phyloP scores from a whole-genome alignment of 2,797 vertebrate genomes.

The Hoplostethus atlanticus region DNA sequence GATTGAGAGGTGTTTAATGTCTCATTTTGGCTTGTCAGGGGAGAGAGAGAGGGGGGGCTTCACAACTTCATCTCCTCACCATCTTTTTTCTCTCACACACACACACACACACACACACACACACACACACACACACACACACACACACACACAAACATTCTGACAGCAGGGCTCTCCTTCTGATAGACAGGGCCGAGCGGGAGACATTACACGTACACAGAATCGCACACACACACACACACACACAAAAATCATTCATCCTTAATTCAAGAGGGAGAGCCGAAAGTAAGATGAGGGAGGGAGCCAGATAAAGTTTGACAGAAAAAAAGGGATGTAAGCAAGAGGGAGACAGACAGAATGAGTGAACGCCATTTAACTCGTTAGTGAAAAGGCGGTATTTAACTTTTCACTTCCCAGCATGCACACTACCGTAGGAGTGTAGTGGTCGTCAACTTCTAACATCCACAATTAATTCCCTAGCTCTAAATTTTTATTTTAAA shows the following conservation, averaged over 20 bases:
- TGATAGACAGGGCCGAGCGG: conserved; percentile 77
- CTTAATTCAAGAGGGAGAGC: conserved; percentile 77
- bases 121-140: conserved; percentile 6
- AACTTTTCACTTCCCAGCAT: conserved; percentile 60
- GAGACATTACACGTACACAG: conserved; percentile 70
- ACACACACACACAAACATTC: conserved; percentile 21
- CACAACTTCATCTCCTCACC: conserved; percentile 79
- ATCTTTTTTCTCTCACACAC: conserved; percentile 53
- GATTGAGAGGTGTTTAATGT: conserved; percentile 84
- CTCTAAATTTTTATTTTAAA: neutral
- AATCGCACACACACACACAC: conserved; percentile 38
- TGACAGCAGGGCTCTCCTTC: conserved; percentile 77
- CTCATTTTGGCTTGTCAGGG: conserved; percentile 80
- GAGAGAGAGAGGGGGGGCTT: conserved; percentile 33
- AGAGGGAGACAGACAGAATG: conserved; percentile 65
- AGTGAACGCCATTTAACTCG: conserved; percentile 77
- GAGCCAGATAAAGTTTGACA: conserved; percentile 77
- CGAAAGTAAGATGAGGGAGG: conserved; percentile 69
- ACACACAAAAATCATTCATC: conserved; percentile 70
- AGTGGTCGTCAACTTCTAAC: conserved; percentile 42
- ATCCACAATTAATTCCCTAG: conserved; percentile 48
- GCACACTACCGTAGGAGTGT: conserved; percentile 41
- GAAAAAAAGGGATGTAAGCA: conserved; percentile 63
- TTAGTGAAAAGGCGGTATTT: conserved; percentile 67
- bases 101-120: conserved; percentile 1